Evolutionary conservation across 2,113 vertebrate species (phyloP).

Genomic region (Origma solitaria): DNA sequence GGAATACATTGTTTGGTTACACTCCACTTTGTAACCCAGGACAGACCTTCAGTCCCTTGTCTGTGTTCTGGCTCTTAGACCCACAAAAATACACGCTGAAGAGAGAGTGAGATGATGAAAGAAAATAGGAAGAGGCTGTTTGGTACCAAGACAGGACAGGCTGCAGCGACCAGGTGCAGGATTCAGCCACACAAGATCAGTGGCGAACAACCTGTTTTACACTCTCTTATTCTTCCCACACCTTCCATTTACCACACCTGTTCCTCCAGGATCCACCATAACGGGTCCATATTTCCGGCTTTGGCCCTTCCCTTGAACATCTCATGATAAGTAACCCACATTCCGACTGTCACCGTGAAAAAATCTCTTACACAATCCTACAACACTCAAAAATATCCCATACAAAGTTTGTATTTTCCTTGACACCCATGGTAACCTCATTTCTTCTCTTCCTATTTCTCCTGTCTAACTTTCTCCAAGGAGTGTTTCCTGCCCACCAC

Average conservation of each 20-base stretch:
- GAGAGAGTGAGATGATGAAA: neutral
- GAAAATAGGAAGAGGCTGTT: neutral
- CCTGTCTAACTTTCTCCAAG: neutral
- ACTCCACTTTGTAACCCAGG: rapidly evolving
- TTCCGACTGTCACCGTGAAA: neutral
- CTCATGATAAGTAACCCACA: neutral
- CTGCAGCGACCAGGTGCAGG: neutral
- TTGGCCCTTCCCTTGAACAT: neutral
- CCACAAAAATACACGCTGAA: neutral
- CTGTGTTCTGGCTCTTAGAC: neutral
- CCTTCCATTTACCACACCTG: neutral
- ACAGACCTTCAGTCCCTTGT: neutral
- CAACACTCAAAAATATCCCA: neutral
- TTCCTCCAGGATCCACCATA: neutral
- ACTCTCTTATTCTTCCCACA: neutral
- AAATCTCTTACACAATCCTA: neutral
- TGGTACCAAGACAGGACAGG: neutral
- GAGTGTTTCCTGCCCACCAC: neutral
- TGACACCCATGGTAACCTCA: neutral
- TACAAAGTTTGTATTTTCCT: neutral
- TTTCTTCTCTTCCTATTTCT: neutral
- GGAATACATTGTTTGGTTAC: neutral
- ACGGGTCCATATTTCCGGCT: neutral
- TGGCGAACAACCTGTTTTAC: neutral
- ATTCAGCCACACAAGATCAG: neutral